phyloP scores from a whole-genome alignment of 2,888 invertebrate species.

The Tipula vernalis region DNA sequence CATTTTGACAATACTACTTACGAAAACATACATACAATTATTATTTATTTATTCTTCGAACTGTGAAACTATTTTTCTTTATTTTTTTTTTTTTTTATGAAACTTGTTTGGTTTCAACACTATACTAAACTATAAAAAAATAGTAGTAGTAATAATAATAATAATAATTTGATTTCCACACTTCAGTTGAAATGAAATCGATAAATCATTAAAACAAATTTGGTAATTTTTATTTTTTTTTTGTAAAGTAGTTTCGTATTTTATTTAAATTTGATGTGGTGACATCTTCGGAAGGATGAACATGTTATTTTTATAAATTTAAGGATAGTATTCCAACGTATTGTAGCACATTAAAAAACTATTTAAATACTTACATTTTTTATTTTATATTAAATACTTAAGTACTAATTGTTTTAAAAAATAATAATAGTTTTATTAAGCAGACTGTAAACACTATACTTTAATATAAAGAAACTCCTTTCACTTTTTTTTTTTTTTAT shows the following conservation, averaged over 20 bases:
- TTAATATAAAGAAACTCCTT: neutral
- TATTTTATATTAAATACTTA: neutral
- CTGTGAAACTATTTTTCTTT: neutral
- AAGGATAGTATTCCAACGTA: neutral
- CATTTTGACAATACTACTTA: neutral
- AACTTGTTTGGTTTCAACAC: slow-evolving; percentile 4
- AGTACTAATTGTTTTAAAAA: neutral
- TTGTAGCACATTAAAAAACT: neutral
- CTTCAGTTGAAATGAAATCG: neutral
- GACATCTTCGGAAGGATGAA: neutral
- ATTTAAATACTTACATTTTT: neutral
- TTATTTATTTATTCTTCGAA: neutral
- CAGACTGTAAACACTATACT: neutral
- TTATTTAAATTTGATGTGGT: neutral
- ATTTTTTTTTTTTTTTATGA: neutral
- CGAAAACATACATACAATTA: neutral
- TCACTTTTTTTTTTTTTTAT: neutral
- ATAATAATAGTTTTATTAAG: neutral
- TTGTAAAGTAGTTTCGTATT: neutral
- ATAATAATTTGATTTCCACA: neutral
- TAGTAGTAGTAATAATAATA: neutral
- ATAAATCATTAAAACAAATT: neutral
- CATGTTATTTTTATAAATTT: neutral
- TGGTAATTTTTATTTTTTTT: neutral
- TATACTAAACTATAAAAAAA: neutral